Evolutionary conservation across 2,888 invertebrate species (phyloP).

Genomic region (Octonoba sinensis): DNA sequence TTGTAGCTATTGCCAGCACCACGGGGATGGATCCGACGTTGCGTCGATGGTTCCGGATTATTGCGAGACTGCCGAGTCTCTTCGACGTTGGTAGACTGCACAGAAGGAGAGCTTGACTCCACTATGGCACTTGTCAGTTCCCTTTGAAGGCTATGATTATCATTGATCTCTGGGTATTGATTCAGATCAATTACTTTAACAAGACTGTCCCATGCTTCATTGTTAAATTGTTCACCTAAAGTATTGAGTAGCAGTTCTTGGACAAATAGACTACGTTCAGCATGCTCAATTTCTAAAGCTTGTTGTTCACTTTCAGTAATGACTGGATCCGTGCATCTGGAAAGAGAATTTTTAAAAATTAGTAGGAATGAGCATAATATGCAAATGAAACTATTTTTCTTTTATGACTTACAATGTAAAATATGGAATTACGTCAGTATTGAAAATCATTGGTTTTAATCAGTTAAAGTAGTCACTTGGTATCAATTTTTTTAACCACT

Average conservation of each 20-base stretch:
- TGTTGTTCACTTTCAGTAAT: constrained; percentile 75
- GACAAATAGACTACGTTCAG: constrained; percentile 79
- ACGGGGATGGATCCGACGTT: constrained; percentile 38
- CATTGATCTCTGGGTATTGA: constrained; percentile 45
- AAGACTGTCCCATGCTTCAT: constrained; percentile 58
- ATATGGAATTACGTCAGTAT: too few species aligned
- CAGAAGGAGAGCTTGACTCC: constrained; percentile 39
- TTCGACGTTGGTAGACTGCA: constrained; percentile 30
- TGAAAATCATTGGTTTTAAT: too few species aligned
- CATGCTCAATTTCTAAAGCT: constrained; percentile 75
- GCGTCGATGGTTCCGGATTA: constrained; percentile 31
- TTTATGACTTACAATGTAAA: too few species aligned
- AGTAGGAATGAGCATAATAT: too few species aligned
- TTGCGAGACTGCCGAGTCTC: constrained; percentile 40
- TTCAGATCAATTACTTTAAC: constrained; percentile 49
- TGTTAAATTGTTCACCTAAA: constrained; percentile 71
- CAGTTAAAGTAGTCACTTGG: too few species aligned
- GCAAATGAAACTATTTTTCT: too few species aligned
- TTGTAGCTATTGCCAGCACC: constrained; percentile 53
- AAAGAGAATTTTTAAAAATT: neutral
- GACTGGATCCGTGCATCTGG: constrained; percentile 75
- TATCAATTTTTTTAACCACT: too few species aligned
- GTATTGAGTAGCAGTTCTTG: constrained; percentile 80
- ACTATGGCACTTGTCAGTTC: constrained; percentile 60
- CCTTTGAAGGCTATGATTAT: constrained; percentile 49